Conservation (phyloP, 1,140 invertebrate species). For the Agrilus planipennis region DNA sequence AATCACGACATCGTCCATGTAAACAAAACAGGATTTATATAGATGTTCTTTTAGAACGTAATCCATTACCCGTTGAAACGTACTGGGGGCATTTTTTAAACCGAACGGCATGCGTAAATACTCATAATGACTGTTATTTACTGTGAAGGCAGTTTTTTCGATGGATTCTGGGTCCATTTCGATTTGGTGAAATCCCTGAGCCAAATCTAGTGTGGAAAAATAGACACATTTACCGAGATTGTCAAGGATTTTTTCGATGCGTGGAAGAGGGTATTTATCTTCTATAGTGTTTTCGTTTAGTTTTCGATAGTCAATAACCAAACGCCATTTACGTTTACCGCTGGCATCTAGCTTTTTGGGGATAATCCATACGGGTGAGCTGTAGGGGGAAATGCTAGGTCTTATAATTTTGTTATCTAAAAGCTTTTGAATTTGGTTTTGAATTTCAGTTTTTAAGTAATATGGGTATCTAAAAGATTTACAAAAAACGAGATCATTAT, state of each 20-base stretch:
- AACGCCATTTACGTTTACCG: slow-evolving; percentile 22
- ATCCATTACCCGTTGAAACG: background rate
- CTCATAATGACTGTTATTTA: too few relatives aligned
- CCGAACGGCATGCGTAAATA: too few relatives aligned
- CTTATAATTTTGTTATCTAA: slow-evolving; percentile 19
- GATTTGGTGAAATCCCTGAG: slow-evolving; percentile 35
- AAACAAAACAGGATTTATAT: background rate
- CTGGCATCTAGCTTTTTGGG: slow-evolving; percentile 28
- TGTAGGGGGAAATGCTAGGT: slow-evolving; percentile 21
- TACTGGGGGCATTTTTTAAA: too few relatives aligned
- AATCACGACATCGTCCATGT: background rate
- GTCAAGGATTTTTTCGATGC: slow-evolving; percentile 36
- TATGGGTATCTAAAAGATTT: background rate
- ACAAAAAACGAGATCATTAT: background rate
- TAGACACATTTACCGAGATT: slow-evolving; percentile 31
- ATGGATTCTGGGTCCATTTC: slow-evolving; percentile 20
- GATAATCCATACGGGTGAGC: slow-evolving; percentile 20
- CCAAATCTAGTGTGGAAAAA: slow-evolving; percentile 37
- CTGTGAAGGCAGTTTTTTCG: background rate
- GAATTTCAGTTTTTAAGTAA: background rate
- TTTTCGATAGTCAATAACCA: slow-evolving; percentile 32
- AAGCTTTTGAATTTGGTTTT: background rate
- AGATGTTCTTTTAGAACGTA: background rate
- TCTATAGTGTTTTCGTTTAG: slow-evolving; percentile 30
- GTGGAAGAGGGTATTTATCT: slow-evolving; percentile 40